Percentiles rank a stretch among this genome's conserved stretches.
Evolutionary conservation across 2,797 vertebrate species (phyloP).

Genomic region (Sebastiscus tertius): DNA sequence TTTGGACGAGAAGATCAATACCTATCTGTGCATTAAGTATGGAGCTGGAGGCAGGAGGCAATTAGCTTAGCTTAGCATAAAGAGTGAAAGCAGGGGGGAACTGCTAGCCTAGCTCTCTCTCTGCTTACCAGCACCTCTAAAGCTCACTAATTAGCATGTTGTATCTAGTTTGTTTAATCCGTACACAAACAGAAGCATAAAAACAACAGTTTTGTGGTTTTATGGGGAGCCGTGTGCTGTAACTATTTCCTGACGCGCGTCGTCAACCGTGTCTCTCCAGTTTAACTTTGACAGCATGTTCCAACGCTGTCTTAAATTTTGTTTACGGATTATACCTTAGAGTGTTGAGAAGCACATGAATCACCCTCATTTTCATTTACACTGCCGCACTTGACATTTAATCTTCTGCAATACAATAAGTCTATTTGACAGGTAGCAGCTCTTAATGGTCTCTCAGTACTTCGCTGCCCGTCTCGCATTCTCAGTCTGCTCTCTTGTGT

Average conservation of each 20-base stretch:
- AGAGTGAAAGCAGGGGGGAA: neutral
- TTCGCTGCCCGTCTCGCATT: neutral
- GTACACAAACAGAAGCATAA: neutral
- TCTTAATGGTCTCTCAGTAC: conserved; percentile 30
- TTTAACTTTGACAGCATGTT: conserved; percentile 26
- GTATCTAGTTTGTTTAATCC: neutral
- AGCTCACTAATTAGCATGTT: neutral
- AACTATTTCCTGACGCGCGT: neutral
- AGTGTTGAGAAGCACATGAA: conserved; percentile 37
- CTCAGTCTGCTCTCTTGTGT: conserved; percentile 41
- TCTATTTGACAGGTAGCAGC: conserved; percentile 48
- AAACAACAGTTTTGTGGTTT: conserved; percentile 1
- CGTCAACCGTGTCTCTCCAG: neutral
- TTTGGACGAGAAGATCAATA: neutral
- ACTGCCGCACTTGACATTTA: conserved; percentile 32
- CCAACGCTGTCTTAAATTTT: conserved; percentile 12
- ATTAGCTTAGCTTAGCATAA: conserved; percentile 20
- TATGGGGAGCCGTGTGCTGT: neutral
- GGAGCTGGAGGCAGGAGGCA: neutral
- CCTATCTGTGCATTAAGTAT: too few relatives aligned
- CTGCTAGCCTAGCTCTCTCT: too few relatives aligned
- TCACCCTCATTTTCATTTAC: conserved; percentile 30
- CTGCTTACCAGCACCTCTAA: neutral
- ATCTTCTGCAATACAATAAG: conserved; percentile 40
- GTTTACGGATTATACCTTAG: conserved; percentile 31